Percentiles rank a stretch among this genome's conserved stretches.
Conservation (phyloP, 2,113 vertebrate species). For the Limnothrissa miodon region DNA sequence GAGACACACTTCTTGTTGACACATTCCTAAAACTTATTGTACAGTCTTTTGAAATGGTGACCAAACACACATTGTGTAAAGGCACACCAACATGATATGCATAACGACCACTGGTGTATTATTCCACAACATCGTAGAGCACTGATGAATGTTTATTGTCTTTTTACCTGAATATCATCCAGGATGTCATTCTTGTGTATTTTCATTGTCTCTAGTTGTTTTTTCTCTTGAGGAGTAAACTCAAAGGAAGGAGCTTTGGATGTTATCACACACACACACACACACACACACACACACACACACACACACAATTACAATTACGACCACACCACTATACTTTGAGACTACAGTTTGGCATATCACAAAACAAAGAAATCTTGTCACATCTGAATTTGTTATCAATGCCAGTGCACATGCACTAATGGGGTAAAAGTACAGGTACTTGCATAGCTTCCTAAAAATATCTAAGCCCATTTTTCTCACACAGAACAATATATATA, state of each 20-base stretch:
- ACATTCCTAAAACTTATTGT: background rate
- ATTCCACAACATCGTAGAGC: background rate
- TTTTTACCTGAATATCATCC: conserved; percentile 81
- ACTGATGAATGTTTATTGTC: background rate
- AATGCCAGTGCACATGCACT: background rate
- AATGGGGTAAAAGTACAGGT: background rate
- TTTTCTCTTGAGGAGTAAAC: conserved; percentile 57
- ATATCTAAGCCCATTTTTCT: background rate
- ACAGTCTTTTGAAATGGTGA: background rate
- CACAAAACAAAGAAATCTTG: too few relatives aligned
- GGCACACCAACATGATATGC: background rate
- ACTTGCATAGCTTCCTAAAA: background rate
- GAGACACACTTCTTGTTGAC: background rate
- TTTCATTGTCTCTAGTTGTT: conserved; percentile 61
- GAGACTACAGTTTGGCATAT: too few relatives aligned
- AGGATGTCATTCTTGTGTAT: conserved; percentile 70
- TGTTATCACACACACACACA: conserved; percentile 26
- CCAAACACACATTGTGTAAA: background rate
- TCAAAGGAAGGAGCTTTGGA: conserved; percentile 62
- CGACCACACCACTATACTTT: too few relatives aligned
- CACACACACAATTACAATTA: background rate
- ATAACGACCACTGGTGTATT: background rate
- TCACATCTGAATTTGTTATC: background rate
- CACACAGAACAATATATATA: background rate
- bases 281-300: conserved; percentile 11